Base-by-base conservation (phyloP, 1,140 invertebrate genomes). In the Diorhabda sublineata region DNA sequence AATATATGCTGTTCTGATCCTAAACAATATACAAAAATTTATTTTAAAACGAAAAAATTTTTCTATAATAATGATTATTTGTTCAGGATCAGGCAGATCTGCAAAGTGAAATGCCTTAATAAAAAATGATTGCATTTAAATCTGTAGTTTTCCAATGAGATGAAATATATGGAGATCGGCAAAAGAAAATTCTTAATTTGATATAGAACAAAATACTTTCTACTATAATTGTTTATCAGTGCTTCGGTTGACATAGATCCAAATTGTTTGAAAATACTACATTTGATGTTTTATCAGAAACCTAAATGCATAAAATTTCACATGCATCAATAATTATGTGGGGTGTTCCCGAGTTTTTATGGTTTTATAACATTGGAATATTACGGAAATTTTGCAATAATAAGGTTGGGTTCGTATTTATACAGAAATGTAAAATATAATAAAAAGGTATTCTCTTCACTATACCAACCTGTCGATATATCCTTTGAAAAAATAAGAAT, bases 391-490 rank as follows among this genome's bases (percentile, higher is more conserved):
- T 52, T 3, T 52, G 47, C 6, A 52, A 52, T 52, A 52, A 4
- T 52, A 52, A 52, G 47, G 47, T 52, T 52, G 11, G 11, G 47
- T 52, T 6, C n/a, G n/a, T 52, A 52, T 52, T 52, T 52, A n/a
- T 52, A 52, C 47, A 52, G 47, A 52, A 52, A 52, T 52, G 6
- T 52, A 52, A 52, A n/a, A 52, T 52, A 52, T 52, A 52, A 8
- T 52, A 52, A 52, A 52, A 3, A 52, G 26, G n/a, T 9, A 52
- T 3, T 52, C n/a, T 6, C 47, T 52, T 52, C 47, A 8, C 6
- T 52, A 52, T 52, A 52, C 47, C 47, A n/a, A 52, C 47, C 47
- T 61, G 59, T 61, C 59, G 59, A 61, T 61, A 61, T 43, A 61
- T 61, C 6, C 42, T 5, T 61, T 61, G 11, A 61, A 43, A 43